phyloP scores from a whole-genome alignment of 2,797 vertebrate genomes.

The Taenioides sp. region DNA sequence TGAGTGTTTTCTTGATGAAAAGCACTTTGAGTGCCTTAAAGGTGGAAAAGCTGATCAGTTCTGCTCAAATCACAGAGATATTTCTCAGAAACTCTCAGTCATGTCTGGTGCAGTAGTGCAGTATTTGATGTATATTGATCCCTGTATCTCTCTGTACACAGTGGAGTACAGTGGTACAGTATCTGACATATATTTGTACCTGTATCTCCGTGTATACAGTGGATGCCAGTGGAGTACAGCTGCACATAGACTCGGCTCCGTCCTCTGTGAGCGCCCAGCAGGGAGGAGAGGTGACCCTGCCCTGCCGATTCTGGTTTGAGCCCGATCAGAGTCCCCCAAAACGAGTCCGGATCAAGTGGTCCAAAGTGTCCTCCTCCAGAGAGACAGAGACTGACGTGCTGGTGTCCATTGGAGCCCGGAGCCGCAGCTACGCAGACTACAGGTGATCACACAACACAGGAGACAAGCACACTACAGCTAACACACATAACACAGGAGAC shows the following conservation, averaged over 20 bases:
- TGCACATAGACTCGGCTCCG: constrained; percentile 78
- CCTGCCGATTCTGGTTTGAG: constrained; percentile 81
- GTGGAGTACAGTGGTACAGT: no score
- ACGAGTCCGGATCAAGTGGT: constrained; percentile 85
- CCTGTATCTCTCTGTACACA: no score
- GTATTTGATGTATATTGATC: no score
- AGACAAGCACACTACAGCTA: no score
- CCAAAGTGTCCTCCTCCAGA: constrained; percentile 76
- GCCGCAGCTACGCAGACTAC: constrained; percentile 78
- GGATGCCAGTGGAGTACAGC: constrained; percentile 73
- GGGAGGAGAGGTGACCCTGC: constrained; percentile 79
- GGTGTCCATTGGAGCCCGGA: constrained; percentile 75
- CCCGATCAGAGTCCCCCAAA: constrained; percentile 60
- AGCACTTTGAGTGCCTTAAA: no score
- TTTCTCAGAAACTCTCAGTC: no score
- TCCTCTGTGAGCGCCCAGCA: constrained; percentile 71
- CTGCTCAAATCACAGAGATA: no score
- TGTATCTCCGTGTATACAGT: constrained; percentile 33
- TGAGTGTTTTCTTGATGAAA: no score
- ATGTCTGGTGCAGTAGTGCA: no score
- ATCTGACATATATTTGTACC: no score
- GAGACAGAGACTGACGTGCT: constrained; percentile 80
- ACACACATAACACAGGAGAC: no score
- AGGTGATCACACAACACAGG: constrained; percentile 28
- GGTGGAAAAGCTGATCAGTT: no score